A percentile compares a stretch with the other conserved stretches of the same genome.
Conservation (phyloP, 1,140 invertebrate species). For the Eulimnadia texana region DNA sequence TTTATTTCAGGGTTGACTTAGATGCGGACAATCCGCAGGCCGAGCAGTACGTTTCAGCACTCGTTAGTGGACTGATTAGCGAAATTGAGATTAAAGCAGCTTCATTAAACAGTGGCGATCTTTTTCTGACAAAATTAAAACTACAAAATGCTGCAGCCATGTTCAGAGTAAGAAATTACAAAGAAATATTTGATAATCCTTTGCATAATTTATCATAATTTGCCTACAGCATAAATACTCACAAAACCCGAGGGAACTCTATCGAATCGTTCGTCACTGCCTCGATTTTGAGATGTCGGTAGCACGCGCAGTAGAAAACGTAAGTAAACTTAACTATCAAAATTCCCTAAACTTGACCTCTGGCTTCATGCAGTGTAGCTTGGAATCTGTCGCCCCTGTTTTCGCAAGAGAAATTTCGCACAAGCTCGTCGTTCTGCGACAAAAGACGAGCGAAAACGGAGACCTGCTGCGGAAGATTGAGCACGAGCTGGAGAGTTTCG, state of each 20-base stretch:
- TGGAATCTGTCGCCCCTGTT: slow-evolving; percentile 20
- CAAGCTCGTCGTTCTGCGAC: slow-evolving; percentile 43
- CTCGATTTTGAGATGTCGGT: slow-evolving; percentile 54
- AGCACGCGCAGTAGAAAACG: slow-evolving; percentile 42
- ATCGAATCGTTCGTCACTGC: slow-evolving; percentile 58
- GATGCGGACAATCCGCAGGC: slow-evolving; percentile 52
- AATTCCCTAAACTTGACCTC: background rate
- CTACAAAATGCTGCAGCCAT: slow-evolving; percentile 60
- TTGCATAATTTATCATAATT: slow-evolving; percentile 18
- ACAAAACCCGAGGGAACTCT: slow-evolving; percentile 47
- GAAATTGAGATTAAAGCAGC: slow-evolving; percentile 62
- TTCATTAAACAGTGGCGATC: slow-evolving; percentile 46
- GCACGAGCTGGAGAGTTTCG: slow-evolving; percentile 68
- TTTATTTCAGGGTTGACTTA: slow-evolving; percentile 40
- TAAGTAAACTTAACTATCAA: slow-evolving; percentile 25
- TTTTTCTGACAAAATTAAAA: slow-evolving; percentile 64
- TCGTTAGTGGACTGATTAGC: slow-evolving; percentile 53
- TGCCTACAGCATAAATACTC: slow-evolving; percentile 37
- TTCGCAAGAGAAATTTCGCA: slow-evolving; percentile 34
- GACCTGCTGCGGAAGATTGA: slow-evolving; percentile 57
- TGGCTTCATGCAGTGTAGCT: background rate
- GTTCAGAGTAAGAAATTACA: slow-evolving; percentile 40
- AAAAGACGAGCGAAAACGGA: slow-evolving; percentile 48
- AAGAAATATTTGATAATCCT: slow-evolving; percentile 2
- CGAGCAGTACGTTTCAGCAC: slow-evolving; percentile 38